Evolutionary conservation across 2,113 vertebrate genomes (phyloP).

Genomic region (Phylloscopus trochilus): DNA sequence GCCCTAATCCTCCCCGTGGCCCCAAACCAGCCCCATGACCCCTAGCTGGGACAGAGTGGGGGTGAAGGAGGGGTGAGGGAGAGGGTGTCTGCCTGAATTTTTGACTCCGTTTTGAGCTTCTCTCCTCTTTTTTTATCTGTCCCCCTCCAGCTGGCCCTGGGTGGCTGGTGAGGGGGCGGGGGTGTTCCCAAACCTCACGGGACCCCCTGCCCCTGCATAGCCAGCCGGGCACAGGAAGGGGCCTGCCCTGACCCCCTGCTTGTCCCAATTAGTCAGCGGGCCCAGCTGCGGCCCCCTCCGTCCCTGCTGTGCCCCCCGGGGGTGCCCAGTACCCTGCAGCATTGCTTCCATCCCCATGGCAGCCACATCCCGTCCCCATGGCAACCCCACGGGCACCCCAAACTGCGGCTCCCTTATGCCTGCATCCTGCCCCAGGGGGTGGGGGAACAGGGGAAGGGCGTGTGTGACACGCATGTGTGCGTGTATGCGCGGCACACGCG

Average conservation of each 20-base stretch:
- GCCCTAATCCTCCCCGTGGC: not conserved
- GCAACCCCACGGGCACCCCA: not conserved
- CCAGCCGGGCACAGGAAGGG: not conserved
- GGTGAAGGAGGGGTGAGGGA: not conserved
- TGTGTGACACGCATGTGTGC: accelerated
- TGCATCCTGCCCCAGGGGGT: accelerated
- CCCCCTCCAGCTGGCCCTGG: not conserved
- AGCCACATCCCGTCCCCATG: not conserved
- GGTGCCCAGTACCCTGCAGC: not conserved
- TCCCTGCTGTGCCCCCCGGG: not conserved
- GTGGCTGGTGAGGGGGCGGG: not conserved
- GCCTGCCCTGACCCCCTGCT: not conserved
- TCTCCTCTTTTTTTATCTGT: not conserved
- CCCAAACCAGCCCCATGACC: not conserved
- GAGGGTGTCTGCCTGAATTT: not conserved
- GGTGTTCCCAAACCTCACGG: not conserved
- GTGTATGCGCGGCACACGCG: accelerated
- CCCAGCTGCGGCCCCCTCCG: not conserved
- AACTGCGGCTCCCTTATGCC: no score
- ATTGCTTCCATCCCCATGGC: not conserved
- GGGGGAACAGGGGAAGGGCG: not conserved
- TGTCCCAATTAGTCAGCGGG: slow-evolving; percentile 1
- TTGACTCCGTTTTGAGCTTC: not conserved
- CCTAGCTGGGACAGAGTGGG: not conserved
- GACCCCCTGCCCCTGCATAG: not conserved